A percentile compares a stretch with the other conserved stretches of the same genome.
Conservation (phyloP, 2,888 invertebrate genomes). For the Chydorus sphaericus region DNA sequence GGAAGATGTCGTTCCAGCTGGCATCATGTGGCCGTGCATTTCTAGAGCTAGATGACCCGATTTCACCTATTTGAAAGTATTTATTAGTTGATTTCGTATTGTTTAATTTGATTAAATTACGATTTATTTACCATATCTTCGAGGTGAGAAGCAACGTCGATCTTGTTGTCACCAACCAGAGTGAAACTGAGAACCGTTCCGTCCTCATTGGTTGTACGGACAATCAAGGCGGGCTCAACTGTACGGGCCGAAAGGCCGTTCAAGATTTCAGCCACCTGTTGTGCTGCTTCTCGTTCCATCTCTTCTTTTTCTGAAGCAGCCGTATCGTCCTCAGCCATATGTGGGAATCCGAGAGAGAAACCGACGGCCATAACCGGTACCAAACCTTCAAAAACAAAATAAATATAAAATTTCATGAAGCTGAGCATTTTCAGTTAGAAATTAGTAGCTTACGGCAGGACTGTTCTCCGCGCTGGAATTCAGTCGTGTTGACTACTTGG, state of each 20-base stretch:
- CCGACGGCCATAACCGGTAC: constrained; percentile 61
- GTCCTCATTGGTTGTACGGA: constrained; percentile 38
- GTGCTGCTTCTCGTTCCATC: constrained; percentile 20
- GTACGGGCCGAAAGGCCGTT: constrained; percentile 27
- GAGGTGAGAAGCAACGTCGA: constrained; percentile 61
- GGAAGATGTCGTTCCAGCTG: constrained; percentile 15
- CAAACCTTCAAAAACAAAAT: constrained; percentile 33
- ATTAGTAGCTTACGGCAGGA: constrained; percentile 36
- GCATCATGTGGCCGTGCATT: constrained; percentile 11
- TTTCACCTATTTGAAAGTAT: constrained; percentile 10
- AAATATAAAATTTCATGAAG: background rate
- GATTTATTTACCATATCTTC: constrained; percentile 51
- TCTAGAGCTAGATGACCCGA: constrained; percentile 11
- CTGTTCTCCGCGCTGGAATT: constrained; percentile 42
- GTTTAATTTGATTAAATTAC: background rate
- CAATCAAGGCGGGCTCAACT: constrained; percentile 35
- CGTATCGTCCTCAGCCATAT: constrained; percentile 23
- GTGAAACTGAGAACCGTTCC: constrained; percentile 42
- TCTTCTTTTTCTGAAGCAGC: constrained; percentile 17
- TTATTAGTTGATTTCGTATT: background rate
- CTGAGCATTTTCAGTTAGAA: too few species aligned
- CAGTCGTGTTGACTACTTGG: constrained; percentile 43
- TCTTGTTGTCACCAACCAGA: constrained; percentile 53
- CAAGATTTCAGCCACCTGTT: constrained; percentile 25
- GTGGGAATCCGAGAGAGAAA: constrained; percentile 54